A percentile compares a stretch with the other conserved stretches of the same genome.
Conservation (phyloP, 1,140 invertebrate species). For the Bombus vancouverensis region DNA sequence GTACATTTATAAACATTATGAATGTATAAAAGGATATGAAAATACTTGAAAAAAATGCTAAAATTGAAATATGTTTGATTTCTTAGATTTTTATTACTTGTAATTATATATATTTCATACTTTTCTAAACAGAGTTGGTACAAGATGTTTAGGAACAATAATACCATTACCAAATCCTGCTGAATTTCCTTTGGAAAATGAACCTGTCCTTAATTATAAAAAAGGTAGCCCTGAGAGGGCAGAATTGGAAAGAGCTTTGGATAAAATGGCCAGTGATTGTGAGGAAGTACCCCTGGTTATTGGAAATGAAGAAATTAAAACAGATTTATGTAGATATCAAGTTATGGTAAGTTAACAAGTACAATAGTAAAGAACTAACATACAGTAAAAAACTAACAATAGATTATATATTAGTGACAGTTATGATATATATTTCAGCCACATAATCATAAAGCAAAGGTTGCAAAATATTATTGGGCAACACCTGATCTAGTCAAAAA, state of each 20-base stretch:
- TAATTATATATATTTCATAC: not conserved
- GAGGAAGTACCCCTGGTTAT: slow-evolving; percentile 97
- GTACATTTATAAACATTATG: not conserved
- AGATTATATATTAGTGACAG: not conserved
- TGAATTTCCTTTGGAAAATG: slow-evolving; percentile 90
- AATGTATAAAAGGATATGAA: not conserved
- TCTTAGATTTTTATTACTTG: not conserved
- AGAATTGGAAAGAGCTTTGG: slow-evolving; percentile 89
- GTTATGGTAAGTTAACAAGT: slow-evolving; percentile 84
- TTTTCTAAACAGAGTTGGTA: slow-evolving; percentile 71
- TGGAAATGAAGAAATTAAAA: slow-evolving; percentile 92
- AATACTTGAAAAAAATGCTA: not conserved
- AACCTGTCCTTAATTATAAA: slow-evolving; percentile 91
- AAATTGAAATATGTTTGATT: not conserved
- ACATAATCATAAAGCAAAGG: slow-evolving; percentile 92
- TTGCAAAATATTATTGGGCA: slow-evolving; percentile 97
- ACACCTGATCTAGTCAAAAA: slow-evolving; percentile 91
- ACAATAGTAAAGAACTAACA: not conserved
- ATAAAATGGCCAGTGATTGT: slow-evolving; percentile 85
- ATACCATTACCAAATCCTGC: slow-evolving; percentile 85
- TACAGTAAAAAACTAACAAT: not conserved
- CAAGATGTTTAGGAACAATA: slow-evolving; percentile 84
- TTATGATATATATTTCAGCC: slow-evolving; percentile 84
- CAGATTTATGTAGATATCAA: slow-evolving; percentile 90
- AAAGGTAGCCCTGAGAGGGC: slow-evolving; percentile 92